A percentile compares a stretch with the other conserved stretches of the same genome.
Conservation (phyloP, 2,888 invertebrate species). For the Lacanobia oleracea region DNA sequence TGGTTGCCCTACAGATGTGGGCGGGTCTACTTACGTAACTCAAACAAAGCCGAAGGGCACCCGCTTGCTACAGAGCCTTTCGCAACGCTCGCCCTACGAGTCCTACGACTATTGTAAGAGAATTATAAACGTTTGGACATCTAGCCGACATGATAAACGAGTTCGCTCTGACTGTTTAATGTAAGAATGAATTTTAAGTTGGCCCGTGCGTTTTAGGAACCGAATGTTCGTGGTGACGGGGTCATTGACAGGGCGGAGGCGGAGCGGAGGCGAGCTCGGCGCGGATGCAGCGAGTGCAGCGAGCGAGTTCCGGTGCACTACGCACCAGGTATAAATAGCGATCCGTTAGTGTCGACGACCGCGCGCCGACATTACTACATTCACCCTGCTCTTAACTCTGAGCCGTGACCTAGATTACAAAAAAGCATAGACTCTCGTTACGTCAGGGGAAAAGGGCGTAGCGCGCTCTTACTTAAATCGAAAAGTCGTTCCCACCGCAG, state of each 20-base stretch:
- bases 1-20: conserved; percentile 84
- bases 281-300: conserved; percentile 89
- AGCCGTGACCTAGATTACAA: conserved; percentile 82
- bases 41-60: conserved; percentile 87
- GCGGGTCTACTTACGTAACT: conserved; percentile 85
- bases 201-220: conserved; percentile 56
- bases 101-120: conserved; percentile 76
- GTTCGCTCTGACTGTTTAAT: conserved; percentile 10
- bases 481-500: conserved; percentile 59
- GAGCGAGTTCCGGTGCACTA: conserved; percentile 89
- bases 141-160: conserved; percentile 39
- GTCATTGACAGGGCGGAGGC: conserved; percentile 88
- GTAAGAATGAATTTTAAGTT: conserved; percentile 25
- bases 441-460: conserved; percentile 67
- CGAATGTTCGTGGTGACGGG: conserved; percentile 71
- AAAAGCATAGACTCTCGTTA: conserved; percentile 68
- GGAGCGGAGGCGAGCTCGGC: conserved; percentile 84
- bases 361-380: conserved; percentile 79
- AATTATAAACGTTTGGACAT: conserved; percentile 63
- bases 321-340: conserved; percentile 90
- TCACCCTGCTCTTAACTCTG: conserved; percentile 77
- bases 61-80: conserved; percentile 84
- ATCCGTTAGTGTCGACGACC: conserved; percentile 91
- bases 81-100: conserved; percentile 82
- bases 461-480: conserved; percentile 52